Conservation (phyloP, 2,113 vertebrate genomes). For the Esox niger region DNA sequence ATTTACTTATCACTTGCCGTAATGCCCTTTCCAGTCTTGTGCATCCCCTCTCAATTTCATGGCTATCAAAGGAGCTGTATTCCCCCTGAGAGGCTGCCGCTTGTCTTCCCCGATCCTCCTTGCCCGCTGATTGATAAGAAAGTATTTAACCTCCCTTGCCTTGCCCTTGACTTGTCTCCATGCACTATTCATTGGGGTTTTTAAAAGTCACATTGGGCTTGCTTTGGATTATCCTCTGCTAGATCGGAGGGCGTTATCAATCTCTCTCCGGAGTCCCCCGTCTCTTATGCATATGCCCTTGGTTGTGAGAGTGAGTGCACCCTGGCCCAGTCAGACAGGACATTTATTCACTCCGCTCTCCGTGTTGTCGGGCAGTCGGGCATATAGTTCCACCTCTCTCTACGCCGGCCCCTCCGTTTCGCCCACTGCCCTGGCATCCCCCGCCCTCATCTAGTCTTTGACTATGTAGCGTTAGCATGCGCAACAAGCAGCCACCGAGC, state of each 20-base stretch:
- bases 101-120: constrained; percentile 59
- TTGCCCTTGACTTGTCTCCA: constrained; percentile 69
- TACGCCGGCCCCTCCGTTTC: background rate
- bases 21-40: constrained; percentile 47
- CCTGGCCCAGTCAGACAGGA: constrained; percentile 67
- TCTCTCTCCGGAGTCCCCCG: constrained; percentile 58
- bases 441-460: constrained; percentile 57
- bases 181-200: constrained; percentile 69
- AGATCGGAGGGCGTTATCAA: constrained; percentile 55
- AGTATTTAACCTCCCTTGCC: constrained; percentile 51
- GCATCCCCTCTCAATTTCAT: constrained; percentile 64
- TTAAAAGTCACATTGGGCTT: constrained; percentile 67
- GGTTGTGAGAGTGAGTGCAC: constrained; percentile 70
- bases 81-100: constrained; percentile 27
- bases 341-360: constrained; percentile 71
- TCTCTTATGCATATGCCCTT: constrained; percentile 69
- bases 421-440: constrained; percentile 8
- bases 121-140: constrained; percentile 67
- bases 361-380: constrained; percentile 56
- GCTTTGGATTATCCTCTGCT: constrained; percentile 59
- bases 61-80: constrained; percentile 60
- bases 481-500: constrained; percentile 62
- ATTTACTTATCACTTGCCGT: constrained; percentile 55
- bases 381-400: constrained; percentile 55
- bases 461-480: constrained; percentile 59